Percentiles rank a stretch among this genome's conserved stretches.
These are phyloP conservation scores for Bradynema listronoti DNA, from an alignment of 1,140 invertebrate genomes.

Conservation along the genomic window DNA sequence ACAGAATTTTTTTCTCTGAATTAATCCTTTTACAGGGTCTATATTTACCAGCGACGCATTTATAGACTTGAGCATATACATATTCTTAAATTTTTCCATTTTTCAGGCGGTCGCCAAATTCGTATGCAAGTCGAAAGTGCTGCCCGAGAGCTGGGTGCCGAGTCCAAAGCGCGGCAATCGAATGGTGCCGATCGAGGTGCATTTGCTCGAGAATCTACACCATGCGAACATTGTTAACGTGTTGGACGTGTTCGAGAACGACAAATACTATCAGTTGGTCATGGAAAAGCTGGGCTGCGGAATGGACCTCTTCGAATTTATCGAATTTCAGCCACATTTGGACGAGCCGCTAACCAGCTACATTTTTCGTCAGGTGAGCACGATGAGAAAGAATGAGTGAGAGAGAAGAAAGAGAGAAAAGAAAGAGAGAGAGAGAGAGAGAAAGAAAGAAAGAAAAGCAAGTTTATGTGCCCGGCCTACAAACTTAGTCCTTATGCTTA, in stretches of 20 bases:
- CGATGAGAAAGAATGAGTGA: too few species aligned
- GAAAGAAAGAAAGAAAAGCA: too few species aligned
- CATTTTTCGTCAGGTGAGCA: conserved; percentile 68
- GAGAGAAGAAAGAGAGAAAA: too few species aligned
- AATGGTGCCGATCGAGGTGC: conserved; percentile 67
- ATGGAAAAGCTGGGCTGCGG: conserved; percentile 75
- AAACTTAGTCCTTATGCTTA: too few species aligned
- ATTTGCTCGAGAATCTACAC: conserved; percentile 65
- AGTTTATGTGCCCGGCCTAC: too few species aligned
- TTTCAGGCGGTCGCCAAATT: conserved; percentile 68
- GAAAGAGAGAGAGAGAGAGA: too few species aligned
- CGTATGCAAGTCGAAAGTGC: conserved; percentile 68
- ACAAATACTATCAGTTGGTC: conserved; percentile 69
- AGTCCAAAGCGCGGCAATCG: conserved; percentile 24
- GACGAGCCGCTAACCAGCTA: conserved; percentile 69
- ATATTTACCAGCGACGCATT: too few species aligned
- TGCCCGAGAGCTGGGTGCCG: conserved; percentile 67
- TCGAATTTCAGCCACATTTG: conserved; percentile 67
- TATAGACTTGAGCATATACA: neutral
- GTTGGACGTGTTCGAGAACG: conserved; percentile 70
- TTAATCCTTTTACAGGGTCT: too few species aligned
- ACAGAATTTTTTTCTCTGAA: too few species aligned
- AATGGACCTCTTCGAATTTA: conserved; percentile 75
- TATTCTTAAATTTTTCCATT: neutral
- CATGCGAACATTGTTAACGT: conserved; percentile 71